Evolutionary conservation across 2,797 vertebrate genomes (phyloP).

Genomic region (Pseudomugil tenellus): DNA sequence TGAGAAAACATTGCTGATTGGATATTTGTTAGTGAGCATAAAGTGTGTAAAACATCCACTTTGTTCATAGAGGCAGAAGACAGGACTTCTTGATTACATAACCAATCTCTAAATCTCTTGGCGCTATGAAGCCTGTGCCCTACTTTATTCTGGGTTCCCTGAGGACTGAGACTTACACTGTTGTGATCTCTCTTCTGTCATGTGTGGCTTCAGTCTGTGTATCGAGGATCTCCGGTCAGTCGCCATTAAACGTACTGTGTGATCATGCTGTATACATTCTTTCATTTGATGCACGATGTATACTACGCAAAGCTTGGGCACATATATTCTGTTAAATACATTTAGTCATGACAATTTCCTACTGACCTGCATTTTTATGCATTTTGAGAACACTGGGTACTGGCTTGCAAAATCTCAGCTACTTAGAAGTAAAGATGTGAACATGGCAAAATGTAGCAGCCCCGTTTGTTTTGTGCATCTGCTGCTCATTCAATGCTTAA

Average conservation of each 20-base stretch:
- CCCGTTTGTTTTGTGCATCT: conserved; percentile 34
- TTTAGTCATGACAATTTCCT: conserved; percentile 24
- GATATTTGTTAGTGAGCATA: conserved; percentile 14
- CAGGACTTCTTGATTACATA: conserved; percentile 62
- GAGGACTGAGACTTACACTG: conserved; percentile 65
- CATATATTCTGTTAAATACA: conserved; percentile 28
- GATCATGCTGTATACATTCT: conserved; percentile 60
- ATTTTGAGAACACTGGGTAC: conserved; percentile 41
- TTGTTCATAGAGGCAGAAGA: conserved; percentile 39
- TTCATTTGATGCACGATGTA: conserved; percentile 67
- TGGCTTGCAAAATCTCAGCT: conserved; percentile 19
- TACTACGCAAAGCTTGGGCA: conserved; percentile 36
- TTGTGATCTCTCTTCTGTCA: conserved; percentile 84
- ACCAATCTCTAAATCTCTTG: conserved; percentile 54
- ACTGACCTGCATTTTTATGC: conserved; percentile 46
- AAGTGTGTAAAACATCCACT: conserved; percentile 20
- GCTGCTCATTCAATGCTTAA: conserved; percentile 26
- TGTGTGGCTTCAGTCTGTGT: conserved; percentile 88
- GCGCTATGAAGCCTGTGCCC: conserved; percentile 55
- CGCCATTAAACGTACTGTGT: conserved; percentile 56
- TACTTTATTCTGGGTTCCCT: conserved; percentile 59
- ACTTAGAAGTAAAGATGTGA: conserved; percentile 23
- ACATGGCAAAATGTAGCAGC: conserved; percentile 26
- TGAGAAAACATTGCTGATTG: conserved; percentile 1
- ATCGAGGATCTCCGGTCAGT: conserved; percentile 99